Evolutionary conservation across 2,113 vertebrate genomes (phyloP).

Genomic region (Thinocorus orbignyianus): DNA sequence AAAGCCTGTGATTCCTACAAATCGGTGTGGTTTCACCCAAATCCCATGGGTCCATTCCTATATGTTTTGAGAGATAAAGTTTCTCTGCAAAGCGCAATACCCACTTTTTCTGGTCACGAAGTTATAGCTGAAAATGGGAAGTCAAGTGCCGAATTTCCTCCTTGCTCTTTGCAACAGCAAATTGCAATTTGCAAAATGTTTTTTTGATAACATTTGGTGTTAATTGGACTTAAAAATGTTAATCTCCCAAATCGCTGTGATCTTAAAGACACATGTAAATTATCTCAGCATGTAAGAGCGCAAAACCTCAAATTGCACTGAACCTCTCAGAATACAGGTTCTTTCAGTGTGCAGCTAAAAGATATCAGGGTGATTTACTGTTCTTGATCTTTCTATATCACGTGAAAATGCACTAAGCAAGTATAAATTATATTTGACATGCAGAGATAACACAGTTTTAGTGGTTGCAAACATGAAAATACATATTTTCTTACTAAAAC

Average conservation of each 20-base stretch:
- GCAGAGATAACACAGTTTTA: neutral
- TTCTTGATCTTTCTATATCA: neutral
- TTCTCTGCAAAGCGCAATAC: neutral
- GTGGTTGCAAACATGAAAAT: neutral
- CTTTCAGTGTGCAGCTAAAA: neutral
- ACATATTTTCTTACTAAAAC: neutral
- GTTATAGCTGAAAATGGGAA: neutral
- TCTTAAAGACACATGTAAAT: constrained; percentile 36
- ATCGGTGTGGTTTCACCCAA: neutral
- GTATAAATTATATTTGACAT: neutral
- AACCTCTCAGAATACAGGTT: neutral
- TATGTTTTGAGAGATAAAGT: neutral
- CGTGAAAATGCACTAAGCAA: neutral
- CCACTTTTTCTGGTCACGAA: neutral
- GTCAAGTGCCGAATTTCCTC: neutral
- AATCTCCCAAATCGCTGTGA: constrained; percentile 1
- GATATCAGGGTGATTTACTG: neutral
- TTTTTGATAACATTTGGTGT: constrained; percentile 49
- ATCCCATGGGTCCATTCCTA: neutral
- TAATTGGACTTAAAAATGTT: constrained; percentile 47
- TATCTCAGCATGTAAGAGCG: neutral
- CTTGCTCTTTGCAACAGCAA: constrained; percentile 10
- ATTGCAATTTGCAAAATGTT: constrained; percentile 26
- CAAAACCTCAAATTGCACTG: neutral
- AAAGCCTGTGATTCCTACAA: neutral